Evolutionary conservation across 2,797 vertebrate species (phyloP).

Genomic region (Falco biarmicus): DNA sequence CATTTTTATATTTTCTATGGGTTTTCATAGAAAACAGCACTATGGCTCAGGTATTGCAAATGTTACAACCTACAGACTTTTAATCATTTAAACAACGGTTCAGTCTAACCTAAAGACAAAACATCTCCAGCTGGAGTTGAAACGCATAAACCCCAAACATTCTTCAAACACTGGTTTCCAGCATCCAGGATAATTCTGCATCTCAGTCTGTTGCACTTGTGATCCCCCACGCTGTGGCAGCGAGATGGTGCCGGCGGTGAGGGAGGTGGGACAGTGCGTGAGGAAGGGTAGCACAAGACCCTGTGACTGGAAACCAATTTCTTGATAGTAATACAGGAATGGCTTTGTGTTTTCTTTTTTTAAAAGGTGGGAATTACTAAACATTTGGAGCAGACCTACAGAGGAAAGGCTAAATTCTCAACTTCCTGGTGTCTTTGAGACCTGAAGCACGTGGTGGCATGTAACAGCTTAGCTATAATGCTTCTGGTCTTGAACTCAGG

Average conservation of each 20-base stretch:
- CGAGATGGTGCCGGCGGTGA: background rate
- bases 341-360: background rate
- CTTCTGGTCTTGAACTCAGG: background rate
- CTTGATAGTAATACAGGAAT: background rate
- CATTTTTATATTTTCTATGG: background rate
- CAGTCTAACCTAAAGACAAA: background rate
- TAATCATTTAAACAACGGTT: background rate
- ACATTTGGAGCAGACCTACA: no score
- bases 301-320: no score
- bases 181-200: background rate
- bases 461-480: rapidly evolving
- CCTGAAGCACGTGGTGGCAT: no score
- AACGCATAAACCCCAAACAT: background rate
- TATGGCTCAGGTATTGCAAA: background rate
- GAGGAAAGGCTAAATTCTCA: background rate
- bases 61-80: background rate
- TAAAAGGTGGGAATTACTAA: background rate
- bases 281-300: background rate
- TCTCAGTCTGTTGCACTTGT: no score
- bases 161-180: background rate
- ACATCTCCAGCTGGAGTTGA: background rate
- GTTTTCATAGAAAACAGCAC: background rate
- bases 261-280: background rate
- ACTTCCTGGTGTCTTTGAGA: background rate
- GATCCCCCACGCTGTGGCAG: rapidly evolving